Conservation (phyloP, 30 jellyfish, hydroid and myxozoan genomes). For the Turritopsis rubra region DNA sequence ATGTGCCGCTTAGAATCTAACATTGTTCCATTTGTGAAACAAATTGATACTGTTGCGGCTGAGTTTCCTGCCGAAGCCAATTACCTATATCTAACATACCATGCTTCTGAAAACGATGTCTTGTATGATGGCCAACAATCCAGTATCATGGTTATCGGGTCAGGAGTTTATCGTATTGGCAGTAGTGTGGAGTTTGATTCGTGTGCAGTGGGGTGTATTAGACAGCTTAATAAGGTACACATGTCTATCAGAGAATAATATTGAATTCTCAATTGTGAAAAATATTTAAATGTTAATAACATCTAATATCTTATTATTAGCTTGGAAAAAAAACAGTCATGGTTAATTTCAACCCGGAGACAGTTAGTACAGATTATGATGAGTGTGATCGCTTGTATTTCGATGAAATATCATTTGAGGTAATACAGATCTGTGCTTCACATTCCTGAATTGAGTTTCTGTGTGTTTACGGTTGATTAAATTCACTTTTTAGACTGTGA, state of each 20-base stretch:
- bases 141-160: constrained; percentile 91
- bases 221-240: constrained; percentile 72
- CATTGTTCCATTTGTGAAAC: constrained; percentile 72
- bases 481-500: constrained; percentile 57
- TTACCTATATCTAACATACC: constrained; percentile 85
- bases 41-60: constrained; percentile 99
- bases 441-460: background rate
- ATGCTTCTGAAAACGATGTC: constrained; percentile 70
- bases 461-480: background rate
- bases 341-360: constrained; percentile 98
- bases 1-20: constrained; percentile 53
- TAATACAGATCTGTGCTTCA: constrained; percentile 5
- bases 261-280: background rate
- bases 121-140: constrained; percentile 40
- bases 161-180: constrained; percentile 98
- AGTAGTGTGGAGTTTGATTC: constrained; percentile 99
- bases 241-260: background rate
- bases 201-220: constrained; percentile 97
- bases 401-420: constrained; percentile 98
- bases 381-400: constrained; percentile 97
- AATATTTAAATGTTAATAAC: too few species aligned
- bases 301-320: constrained; percentile 26
- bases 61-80: constrained; percentile 98
- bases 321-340: constrained; percentile 84
- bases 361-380: constrained; percentile 99